Conservation (phyloP, 2,797 vertebrate species). For the Tarsius wallacei region DNA sequence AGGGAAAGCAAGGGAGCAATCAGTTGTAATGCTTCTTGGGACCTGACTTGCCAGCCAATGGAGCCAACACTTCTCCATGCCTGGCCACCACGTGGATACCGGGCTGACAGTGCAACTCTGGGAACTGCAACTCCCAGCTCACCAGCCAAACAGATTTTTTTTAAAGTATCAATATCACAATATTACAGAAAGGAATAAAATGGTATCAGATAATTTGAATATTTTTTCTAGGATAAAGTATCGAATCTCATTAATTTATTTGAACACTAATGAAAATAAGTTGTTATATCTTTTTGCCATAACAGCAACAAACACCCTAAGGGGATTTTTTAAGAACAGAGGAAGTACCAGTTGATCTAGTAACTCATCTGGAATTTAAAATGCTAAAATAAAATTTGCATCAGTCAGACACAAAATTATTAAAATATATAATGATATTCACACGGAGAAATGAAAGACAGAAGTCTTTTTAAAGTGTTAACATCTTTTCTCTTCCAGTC, state of each 20-base stretch:
- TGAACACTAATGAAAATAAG: neutral
- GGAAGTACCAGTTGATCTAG: neutral
- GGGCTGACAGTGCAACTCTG: no score
- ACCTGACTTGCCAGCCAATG: no score
- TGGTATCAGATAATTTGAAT: neutral
- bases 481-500: no score
- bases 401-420: constrained; percentile 6
- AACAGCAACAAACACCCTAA: neutral
- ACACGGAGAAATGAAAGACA: constrained; percentile 36
- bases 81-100: no score
- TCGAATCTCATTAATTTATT: neutral
- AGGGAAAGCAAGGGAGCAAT: no score
- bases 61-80: no score
- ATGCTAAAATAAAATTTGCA: constrained; percentile 42
- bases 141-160: no score
- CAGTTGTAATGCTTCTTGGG: no score
- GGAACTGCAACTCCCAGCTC: no score
- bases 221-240: constrained; percentile 23
- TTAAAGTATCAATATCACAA: neutral
- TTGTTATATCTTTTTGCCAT: neutral
- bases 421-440: constrained; percentile 31
- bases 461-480: neutral
- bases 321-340: neutral
- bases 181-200: neutral
- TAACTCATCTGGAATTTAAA: constrained; percentile 42